Evolutionary conservation across 2,888 invertebrate genomes (phyloP), one percentile per base, ranked within the genome.

Genomic region (Platycheirus albimanus): DNA sequence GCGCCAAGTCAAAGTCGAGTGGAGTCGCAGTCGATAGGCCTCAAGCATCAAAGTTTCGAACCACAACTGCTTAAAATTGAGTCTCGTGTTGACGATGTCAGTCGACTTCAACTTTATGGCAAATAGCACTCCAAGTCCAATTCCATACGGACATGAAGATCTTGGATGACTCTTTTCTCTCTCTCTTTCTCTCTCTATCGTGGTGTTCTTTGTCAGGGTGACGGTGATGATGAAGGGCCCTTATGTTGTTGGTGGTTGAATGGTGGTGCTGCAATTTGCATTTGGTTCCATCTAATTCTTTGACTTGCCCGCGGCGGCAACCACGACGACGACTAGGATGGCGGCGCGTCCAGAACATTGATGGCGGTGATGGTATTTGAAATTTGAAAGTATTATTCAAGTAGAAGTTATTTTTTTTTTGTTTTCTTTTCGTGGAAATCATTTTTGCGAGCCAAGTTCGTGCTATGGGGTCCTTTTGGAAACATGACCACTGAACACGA

Each of bases 331-430:
- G 30, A 10, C 30, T 4, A 8, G 13, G 19, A 0, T 30, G 47
- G 8, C 28, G 15, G 0, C 13, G 0, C 13, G 20, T 20, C 15
- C 19, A 6, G 33, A 51, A 58, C 56, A 54, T 56, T 38, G 56
- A 56, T 58, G 6, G 58, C 58, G 38, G 28, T 8, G 28, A 41
- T 51, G 38, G 54, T 36, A 33, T 76, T 61, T 69, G 19, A 58
- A 75, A 80, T 80, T 47, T 80, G 20, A 80, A 80, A 75, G 80
- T 75, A 64, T 80, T 69, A 80, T 80, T 80, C 75, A 36, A 67
- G 47, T 36, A 69, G 69, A 69, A 36, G 67, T 63, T 70, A 47
- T 64, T 45, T 54, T 49, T 45, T 69, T 43, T 20, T 67, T 67
- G 13, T 38, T 54, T 51, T n/a, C n/a, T n/a, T 33, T 69, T 69